These are phyloP conservation scores for Python bivittatus DNA, from an alignment of 2,113 vertebrate species.

Conservation along the genomic window DNA sequence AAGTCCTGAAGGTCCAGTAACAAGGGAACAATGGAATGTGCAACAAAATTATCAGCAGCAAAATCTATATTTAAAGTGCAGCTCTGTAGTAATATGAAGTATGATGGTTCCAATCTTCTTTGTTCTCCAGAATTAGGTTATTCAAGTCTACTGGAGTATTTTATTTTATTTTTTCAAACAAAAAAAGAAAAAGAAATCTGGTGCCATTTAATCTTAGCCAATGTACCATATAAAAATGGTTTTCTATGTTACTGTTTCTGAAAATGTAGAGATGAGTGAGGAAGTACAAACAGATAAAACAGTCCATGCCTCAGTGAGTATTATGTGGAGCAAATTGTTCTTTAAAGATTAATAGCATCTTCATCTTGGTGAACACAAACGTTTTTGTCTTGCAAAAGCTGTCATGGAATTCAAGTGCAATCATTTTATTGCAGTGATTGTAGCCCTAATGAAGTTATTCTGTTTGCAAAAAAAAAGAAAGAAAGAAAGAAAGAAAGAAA, in stretches of 20 bases:
- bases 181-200: constrained; percentile 32
- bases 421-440: constrained; percentile 66
- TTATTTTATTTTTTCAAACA: constrained; percentile 37
- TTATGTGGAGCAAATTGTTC: constrained; percentile 63
- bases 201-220: constrained; percentile 65
- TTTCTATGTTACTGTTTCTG: constrained; percentile 70
- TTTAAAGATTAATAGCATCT: constrained; percentile 61
- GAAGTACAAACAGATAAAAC: constrained; percentile 66
- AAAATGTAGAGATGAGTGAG: constrained; percentile 62
- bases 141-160: constrained; percentile 38
- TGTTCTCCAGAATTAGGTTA: constrained; percentile 67
- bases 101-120: constrained; percentile 67
- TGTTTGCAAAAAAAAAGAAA: constrained; percentile 40
- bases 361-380: constrained; percentile 61
- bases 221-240: constrained; percentile 55
- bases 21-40: constrained; percentile 74
- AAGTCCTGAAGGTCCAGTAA: constrained; percentile 71
- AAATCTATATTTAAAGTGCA: constrained; percentile 75
- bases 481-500: too few relatives aligned
- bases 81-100: constrained; percentile 63
- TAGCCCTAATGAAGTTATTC: constrained; percentile 51
- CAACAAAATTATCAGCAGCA: constrained; percentile 76
- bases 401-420: constrained; percentile 53
- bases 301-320: constrained; percentile 53
- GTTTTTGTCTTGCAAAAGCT: constrained; percentile 64